Evolutionary conservation across 2,113 vertebrate genomes (phyloP), one percentile per base, ranked within the genome.

Genomic region (Melospiza georgiana): DNA sequence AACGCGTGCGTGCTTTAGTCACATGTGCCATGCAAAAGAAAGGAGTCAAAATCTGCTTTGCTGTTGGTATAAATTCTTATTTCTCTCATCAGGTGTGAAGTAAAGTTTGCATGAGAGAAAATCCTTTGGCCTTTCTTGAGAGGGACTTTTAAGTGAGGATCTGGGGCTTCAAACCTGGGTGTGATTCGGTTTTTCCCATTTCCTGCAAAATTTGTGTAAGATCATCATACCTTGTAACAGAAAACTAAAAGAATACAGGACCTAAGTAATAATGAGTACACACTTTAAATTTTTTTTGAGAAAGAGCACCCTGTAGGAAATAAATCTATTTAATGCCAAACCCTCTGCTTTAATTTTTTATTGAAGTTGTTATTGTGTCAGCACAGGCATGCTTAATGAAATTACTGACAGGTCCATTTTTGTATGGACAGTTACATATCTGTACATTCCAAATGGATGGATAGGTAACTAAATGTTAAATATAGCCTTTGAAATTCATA

Each of bases 1-100:
- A 76, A 18, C 46, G 16, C 0, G 1, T 4, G 2, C 0, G 0
- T 2, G 0, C 55, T 75, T 49, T 1, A 20, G 24, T 12, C 22
- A 43, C 49, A 10, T 1, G 1, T 15, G 31, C 0, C 0, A 0
- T 27, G 67, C 51, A 8, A 43, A 48, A 67, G 44, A 69, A 86
- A 49, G 13, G 35, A 41, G 35, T 51, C 54, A 66, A 54, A 46
- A 58, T 66, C 49, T 61, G 33, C 59, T 77, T 41, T 67, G 15
- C 27, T 6, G 0, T 2, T 46, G 23, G 14, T 86, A 18, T 66
- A 30, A 74, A 67, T 77, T 82, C 20, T 37, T 90, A 20, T 12
- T 85, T 76, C n/a, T 87, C 58, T 69, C 58, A 25, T 46, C 18
- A 39, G 28, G 27, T 37, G 41, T 55, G 7, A 83, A 61, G 27